Base-by-base conservation (phyloP, 64 coral and sea anemone species). In the Pachyseris speciosa region DNA sequence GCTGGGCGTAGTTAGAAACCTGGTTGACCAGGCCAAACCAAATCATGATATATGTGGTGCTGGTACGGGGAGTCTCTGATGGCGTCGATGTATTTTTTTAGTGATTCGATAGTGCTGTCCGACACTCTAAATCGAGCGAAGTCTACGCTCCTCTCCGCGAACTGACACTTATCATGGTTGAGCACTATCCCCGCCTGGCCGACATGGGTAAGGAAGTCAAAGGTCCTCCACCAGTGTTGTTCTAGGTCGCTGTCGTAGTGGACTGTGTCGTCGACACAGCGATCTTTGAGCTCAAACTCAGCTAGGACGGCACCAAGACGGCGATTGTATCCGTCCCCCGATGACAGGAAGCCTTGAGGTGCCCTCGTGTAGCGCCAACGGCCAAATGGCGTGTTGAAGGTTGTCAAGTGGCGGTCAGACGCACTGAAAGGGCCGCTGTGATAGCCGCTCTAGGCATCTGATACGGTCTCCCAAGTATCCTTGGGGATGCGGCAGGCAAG, bases 1-100 rank as follows among this genome's bases (percentile, higher is more conserved):
- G 67, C 28, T 87, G 84, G 22, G 84, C 83, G 27, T 86, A 86
- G 64, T 86, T 69, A 1, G 67, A 9, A 24, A 87, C 67, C 16
- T 87, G 84, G 84, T 87, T 71, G 26, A 86, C 84, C 9, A 86
- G 84, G 84, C 84, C 64, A 52, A 86, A 86, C 84, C 84, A 86
- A 26, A 64, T 86, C n/a, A 64, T 67, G 33, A 70, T 71, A 28
- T 86, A 47, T 0, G 61, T 69, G 1, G 84, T 72, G 2, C 9
- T 24, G 64, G 15, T 16, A 36, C 29, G 64, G 84, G 67, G 72
- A 85, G 83, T 85, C 59, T 33, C 83, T 28, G 36, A 85, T 85
- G 58, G 84, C 64, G 11, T 87, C 84, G 1, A 87, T 9, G 43
- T 87, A 87, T 15, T 59, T 87, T 30, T 65, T 1, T 0, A 87